These are phyloP conservation scores for Clivina fossor DNA, from an alignment of 2,888 invertebrate genomes.

Conservation along the genomic window DNA sequence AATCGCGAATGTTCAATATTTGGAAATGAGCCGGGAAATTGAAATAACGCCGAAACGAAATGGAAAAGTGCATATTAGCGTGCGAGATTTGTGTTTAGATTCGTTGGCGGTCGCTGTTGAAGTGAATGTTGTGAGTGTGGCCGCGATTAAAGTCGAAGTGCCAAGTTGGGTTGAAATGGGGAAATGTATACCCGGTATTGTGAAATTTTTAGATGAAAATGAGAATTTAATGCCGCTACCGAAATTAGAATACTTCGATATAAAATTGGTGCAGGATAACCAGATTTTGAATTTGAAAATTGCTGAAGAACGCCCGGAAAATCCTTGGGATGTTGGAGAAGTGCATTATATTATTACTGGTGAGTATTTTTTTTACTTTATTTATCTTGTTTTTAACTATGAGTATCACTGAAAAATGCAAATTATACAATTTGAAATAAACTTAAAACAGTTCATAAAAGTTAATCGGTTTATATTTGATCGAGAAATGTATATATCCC, in stretches of 20 bases:
- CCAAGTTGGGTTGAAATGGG: slow-evolving; percentile 70
- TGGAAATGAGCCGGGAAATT: slow-evolving; percentile 54
- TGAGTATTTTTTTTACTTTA: too few species aligned
- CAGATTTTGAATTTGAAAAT: slow-evolving; percentile 49
- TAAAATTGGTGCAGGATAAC: slow-evolving; percentile 50
- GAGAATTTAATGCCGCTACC: slow-evolving; percentile 60
- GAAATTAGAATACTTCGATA: slow-evolving; percentile 52
- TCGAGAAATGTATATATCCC: too few species aligned
- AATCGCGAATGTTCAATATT: slow-evolving; percentile 61
- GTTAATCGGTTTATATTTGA: too few species aligned
- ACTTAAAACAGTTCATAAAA: too few species aligned
- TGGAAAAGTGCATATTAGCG: slow-evolving; percentile 55
- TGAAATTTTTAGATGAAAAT: slow-evolving; percentile 64
- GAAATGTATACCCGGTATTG: slow-evolving; percentile 61
- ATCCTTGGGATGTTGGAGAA: slow-evolving; percentile 46
- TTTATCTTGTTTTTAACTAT: too few species aligned
- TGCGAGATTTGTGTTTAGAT: slow-evolving; percentile 64
- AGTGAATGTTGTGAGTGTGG: slow-evolving; percentile 56
- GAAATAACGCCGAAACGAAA: slow-evolving; percentile 60
- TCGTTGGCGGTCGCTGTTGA: slow-evolving; percentile 58
- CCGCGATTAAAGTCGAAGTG: slow-evolving; percentile 65
- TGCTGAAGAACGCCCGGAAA: slow-evolving; percentile 37
- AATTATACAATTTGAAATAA: too few species aligned
- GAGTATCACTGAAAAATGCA: too few species aligned
- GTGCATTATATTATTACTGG: slow-evolving; percentile 47